Evolutionary conservation across 2,797 vertebrate species (phyloP).

Genomic region (Poecilia wingei): DNA sequence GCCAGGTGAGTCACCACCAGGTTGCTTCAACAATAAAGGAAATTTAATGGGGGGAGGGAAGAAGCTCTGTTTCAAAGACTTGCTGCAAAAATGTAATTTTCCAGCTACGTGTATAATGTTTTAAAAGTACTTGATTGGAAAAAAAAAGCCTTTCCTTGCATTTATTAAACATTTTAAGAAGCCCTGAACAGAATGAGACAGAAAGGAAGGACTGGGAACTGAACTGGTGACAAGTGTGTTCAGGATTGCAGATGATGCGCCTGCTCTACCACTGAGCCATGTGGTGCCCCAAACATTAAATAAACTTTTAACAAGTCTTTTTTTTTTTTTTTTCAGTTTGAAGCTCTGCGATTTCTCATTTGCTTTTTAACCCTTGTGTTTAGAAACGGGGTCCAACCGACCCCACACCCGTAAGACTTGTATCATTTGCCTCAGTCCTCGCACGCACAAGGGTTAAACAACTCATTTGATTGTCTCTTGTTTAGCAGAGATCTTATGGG

Average conservation of each 20-base stretch:
- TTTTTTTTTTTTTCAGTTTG: not conserved
- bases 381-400: too few species aligned
- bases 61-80: not conserved
- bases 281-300: not conserved
- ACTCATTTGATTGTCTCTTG: not conserved
- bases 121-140: not conserved
- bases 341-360: too few species aligned
- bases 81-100: not conserved
- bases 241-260: not conserved
- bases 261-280: not conserved
- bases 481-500: not conserved
- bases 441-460: not conserved
- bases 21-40: not conserved
- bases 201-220: not conserved
- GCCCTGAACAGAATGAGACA: not conserved
- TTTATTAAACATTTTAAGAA: not conserved
- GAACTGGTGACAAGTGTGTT: not conserved
- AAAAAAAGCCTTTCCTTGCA: not conserved
- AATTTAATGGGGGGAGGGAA: not conserved
- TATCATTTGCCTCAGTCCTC: too few species aligned
- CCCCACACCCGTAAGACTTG: too few species aligned
- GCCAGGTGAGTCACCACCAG: not conserved
- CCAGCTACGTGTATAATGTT: not conserved
- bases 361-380: too few species aligned
- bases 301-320: not conserved